Evolutionary conservation across 2,888 invertebrate genomes (phyloP).

Genomic region (Metallyticus violacea): DNA sequence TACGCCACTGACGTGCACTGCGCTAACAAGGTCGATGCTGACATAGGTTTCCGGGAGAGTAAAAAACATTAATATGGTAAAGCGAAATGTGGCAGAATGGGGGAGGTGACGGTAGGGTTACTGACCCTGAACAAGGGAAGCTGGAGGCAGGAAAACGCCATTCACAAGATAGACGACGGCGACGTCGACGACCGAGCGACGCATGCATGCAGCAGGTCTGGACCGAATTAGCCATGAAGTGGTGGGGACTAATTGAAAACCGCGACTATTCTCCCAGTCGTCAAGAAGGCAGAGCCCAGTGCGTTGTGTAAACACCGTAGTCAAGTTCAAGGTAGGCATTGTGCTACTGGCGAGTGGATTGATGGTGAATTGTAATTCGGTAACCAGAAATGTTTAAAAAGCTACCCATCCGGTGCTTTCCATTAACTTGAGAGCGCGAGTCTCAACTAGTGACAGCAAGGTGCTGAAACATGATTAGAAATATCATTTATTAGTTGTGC

Average conservation of each 20-base stretch:
- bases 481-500: no score
- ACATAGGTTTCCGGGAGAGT: background rate
- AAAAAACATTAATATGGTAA: background rate
- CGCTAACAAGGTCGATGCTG: background rate
- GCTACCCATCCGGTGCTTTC: no score
- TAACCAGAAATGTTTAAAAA: no score
- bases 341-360: no score
- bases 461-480: no score
- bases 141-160: background rate
- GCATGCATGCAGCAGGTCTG: conserved; percentile 7
- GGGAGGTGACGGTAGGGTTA: background rate
- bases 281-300: background rate
- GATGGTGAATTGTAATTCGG: no score
- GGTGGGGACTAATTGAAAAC: background rate
- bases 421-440: no score
- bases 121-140: background rate
- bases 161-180: background rate
- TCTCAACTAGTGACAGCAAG: no score
- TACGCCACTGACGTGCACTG: no score
- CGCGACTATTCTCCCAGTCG: background rate
- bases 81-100: background rate
- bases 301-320: background rate
- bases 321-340: background rate
- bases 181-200: background rate
- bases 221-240: conserved; percentile 1